Evolutionary conservation across 2,888 invertebrate species (phyloP).

Genomic region (Hypomecis punctinalis): DNA sequence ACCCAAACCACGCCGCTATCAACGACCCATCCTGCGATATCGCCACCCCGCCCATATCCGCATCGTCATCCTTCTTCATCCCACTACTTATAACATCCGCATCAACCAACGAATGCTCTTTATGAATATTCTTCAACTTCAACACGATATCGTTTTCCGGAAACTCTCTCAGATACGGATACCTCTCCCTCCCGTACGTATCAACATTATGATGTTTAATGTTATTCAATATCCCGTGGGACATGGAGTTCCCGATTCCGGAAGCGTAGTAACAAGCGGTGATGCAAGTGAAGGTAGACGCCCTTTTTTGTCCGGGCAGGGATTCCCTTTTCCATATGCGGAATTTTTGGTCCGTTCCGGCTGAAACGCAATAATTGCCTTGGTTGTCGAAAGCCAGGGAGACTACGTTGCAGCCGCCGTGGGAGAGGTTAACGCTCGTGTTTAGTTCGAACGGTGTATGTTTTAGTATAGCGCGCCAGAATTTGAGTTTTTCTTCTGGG

Average conservation of each 20-base stretch:
- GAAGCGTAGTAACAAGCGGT: conserved; percentile 80
- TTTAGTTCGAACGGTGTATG: conserved; percentile 66
- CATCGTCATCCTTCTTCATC: conserved; percentile 53
- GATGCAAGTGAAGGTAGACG: conserved; percentile 63
- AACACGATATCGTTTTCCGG: conserved; percentile 60
- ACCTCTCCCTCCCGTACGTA: conserved; percentile 45
- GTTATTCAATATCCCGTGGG: conserved; percentile 66
- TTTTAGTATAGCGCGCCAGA: conserved; percentile 56
- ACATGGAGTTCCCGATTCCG: conserved; percentile 65
- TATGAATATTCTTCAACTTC: conserved; percentile 70
- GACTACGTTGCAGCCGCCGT: conserved; percentile 74
- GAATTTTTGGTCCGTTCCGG: conserved; percentile 76
- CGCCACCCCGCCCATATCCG: conserved; percentile 75
- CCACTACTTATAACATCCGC: conserved; percentile 27
- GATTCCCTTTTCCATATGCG: conserved; percentile 72
- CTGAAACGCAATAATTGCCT: conserved; percentile 75
- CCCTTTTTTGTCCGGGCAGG: conserved; percentile 48
- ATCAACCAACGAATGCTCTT: conserved; percentile 53
- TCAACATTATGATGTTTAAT: conserved; percentile 60
- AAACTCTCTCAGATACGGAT: conserved; percentile 60
- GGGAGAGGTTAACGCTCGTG: conserved; percentile 76
- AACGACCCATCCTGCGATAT: conserved; percentile 79
- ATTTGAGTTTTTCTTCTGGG: conserved; percentile 77
- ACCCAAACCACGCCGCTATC: conserved; percentile 82
- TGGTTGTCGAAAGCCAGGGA: conserved; percentile 67